Base-by-base conservation (phyloP, 2,797 vertebrate species). In the Xyrichtys novacula region DNA sequence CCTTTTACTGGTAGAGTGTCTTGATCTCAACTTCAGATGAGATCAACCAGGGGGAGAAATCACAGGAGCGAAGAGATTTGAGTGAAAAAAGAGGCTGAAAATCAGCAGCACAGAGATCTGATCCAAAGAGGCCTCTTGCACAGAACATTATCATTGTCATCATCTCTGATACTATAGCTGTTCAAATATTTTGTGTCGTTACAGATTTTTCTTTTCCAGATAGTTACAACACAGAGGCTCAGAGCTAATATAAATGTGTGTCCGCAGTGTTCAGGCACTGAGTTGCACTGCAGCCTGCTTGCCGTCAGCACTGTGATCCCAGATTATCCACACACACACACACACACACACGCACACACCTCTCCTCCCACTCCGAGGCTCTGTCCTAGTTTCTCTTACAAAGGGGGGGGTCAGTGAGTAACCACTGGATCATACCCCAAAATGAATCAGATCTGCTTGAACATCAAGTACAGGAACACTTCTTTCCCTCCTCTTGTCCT, bases 241-340 rank as follows among this genome's bases (percentile, higher is more conserved):
- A 54, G 36, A 32, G 49, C 19, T 38, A 4, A 1, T 34, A 32
- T 44, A 16, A 42, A 6, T 28, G 43, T 17, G 49, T 42, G 53
- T 48, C 10, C 55, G 44, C 29, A 7, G 20, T 15, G 32, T 47
- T 34, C 57, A 34, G 38, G 28, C 14, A 48, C 59, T 63, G 17
- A 56, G 63, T 57, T 55, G 64, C 22, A 66, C 50, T 66, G 69
- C 61, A 58, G 70, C 54, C 53, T 9, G 5, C 53, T 74, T 53
- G 47, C 46, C 42, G n/a, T 78, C 77, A 70, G 52, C 59, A 23
- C 66, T 40, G 62, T 89, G 78, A 86, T 81, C 81, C 76, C 70
- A 68, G 81, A 85, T 89, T 82, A 88, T 87, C 69, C 74, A 47
- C 39, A 46, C 32, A 14, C 32, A 34, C n/a, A n/a, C n/a, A 61